phyloP scores from a whole-genome alignment of 2,888 invertebrate genomes.

The Nomada lathburiana region DNA sequence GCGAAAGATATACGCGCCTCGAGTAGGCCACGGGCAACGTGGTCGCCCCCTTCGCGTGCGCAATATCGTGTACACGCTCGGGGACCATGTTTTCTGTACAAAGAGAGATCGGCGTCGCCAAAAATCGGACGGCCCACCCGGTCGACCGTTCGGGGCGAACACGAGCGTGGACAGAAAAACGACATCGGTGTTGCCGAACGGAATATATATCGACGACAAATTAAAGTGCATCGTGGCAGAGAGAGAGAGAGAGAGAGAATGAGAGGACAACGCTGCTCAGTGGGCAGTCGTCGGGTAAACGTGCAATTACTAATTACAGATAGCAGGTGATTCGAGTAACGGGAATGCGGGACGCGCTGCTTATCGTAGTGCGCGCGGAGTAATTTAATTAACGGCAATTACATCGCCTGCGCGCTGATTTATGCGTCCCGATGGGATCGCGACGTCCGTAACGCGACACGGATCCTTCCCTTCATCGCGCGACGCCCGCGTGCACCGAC shows the following conservation, averaged over 20 bases:
- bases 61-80: not conserved
- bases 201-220: conserved; percentile 63
- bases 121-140: conserved; percentile 37
- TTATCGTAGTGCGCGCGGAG: conserved; percentile 41
- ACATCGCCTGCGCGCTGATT: conserved; percentile 66
- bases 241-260: too few relatives aligned
- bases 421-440: conserved; percentile 62
- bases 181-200: conserved; percentile 17
- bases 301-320: conserved; percentile 71
- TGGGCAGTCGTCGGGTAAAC: conserved; percentile 51
- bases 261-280: conserved; percentile 9
- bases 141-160: conserved; percentile 10
- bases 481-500: conserved; percentile 38
- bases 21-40: conserved; percentile 30
- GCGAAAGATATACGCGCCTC: conserved; percentile 55
- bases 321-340: conserved; percentile 66
- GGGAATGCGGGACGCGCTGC: conserved; percentile 58
- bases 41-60: not conserved
- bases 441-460: conserved; percentile 53
- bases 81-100: conserved; percentile 24
- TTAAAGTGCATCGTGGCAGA: conserved; percentile 39
- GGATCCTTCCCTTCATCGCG: conserved; percentile 25
- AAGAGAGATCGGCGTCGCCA: not conserved
- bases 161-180: conserved; percentile 4
- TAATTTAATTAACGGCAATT: conserved; percentile 75